Evolutionary conservation across 2,113 vertebrate species (phyloP), one percentile per base, ranked within the genome.

Genomic region (Amazona guildingii): DNA sequence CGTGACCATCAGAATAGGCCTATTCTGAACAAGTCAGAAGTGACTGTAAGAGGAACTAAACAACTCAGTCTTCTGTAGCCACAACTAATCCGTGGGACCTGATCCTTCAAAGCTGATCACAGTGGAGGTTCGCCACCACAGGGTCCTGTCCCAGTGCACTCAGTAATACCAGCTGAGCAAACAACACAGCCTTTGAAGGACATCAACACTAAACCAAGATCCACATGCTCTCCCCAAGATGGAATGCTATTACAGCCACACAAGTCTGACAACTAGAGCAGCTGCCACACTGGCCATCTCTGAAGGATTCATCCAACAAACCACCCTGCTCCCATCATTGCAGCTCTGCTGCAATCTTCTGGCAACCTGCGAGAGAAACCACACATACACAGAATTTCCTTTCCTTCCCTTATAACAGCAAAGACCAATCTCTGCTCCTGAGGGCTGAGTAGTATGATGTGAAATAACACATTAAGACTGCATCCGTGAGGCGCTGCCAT

Each of bases 321-420:
- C 33, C 6, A 8, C 76, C 46, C 20, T 9, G 5, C 62, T 93
- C 88, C 80, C 35, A 77, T 44, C 80, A 25, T 31, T 23, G 9
- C 13, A 19, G 13, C 57, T 66, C 86, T 59, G 61, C 44, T 24
- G 23, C 78, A 24, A 4, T 6, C 17, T 1, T 2, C 1, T 1
- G 9, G 25, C 6, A 7, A 28, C 43, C 69, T 15, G 18, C 0
- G 2, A 43, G 35, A 78, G 46, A 20, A 4, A 48, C 10, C 1
- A 3, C 9, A 8, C 0, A 0, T 0, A 11, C 29, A 15, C 54
- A 33, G 41, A 1, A 4, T 25, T 29, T 23, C 33, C 39, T 54
- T 67, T 33, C 17, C 37, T 49, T 31, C 27, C 46, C 48, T 85
- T 20, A 12, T 43, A 55, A 35, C 41, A 2, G 4, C 48, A 27